Evolutionary conservation across 2,888 invertebrate species (phyloP).

Genomic region (Petrolisthes cinctipes): DNA sequence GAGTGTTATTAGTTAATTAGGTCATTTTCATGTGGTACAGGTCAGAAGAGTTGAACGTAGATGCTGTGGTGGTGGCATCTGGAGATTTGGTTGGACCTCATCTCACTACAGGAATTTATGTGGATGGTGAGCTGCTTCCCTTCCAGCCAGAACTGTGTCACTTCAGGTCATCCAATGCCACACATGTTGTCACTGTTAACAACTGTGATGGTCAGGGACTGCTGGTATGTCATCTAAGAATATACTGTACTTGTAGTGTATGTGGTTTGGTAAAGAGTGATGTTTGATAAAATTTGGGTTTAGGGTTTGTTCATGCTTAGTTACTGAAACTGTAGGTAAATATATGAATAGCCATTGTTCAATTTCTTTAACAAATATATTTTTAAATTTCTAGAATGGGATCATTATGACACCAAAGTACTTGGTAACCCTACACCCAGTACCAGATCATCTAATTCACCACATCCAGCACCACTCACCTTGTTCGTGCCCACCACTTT

Average conservation of each 20-base stretch:
- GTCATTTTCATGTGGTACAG: not conserved
- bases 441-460: constrained; percentile 5
- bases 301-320: not conserved
- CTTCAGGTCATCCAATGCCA: constrained; percentile 34
- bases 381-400: constrained; percentile 20
- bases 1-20: no score
- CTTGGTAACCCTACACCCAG: constrained; percentile 30
- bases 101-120: not conserved
- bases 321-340: no score
- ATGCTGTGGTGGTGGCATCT: constrained; percentile 3
- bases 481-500: not conserved
- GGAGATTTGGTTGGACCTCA: constrained; percentile 30
- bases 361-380: no score
- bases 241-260: no score
- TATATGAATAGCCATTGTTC: no score
- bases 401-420: constrained; percentile 27
- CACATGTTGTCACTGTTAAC: constrained; percentile 35
- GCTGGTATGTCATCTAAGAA: not conserved
- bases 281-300: not conserved
- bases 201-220: constrained; percentile 29
- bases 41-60: constrained; percentile 27
- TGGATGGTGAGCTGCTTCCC: constrained; percentile 19
- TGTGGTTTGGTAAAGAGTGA: not conserved
- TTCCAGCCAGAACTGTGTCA: constrained; percentile 16
- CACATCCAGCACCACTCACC: not conserved